Evolutionary conservation across 2,888 invertebrate species (phyloP).

Genomic region (Pyrrhosoma nymphula): DNA sequence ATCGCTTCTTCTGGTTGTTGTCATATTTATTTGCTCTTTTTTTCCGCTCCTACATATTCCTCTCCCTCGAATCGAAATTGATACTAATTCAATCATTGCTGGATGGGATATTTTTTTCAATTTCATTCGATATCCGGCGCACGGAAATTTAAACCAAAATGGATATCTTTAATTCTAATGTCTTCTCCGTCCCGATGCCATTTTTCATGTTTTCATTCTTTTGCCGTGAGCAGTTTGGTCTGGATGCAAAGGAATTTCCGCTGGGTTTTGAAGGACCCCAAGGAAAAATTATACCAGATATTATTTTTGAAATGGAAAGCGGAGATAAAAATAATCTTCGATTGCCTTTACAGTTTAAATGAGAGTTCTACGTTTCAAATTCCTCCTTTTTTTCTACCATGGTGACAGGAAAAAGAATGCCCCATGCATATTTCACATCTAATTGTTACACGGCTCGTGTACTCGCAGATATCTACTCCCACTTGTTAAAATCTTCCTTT

Average conservation of each 20-base stretch:
- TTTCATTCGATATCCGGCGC: not conserved
- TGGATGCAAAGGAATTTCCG: not conserved
- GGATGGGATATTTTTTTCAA: not conserved
- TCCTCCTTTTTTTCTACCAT: too few relatives aligned
- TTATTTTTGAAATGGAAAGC: too few relatives aligned
- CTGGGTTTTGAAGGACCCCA: not conserved
- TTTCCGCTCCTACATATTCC: not conserved
- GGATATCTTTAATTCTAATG: not conserved
- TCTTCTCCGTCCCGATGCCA: not conserved
- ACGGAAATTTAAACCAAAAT: not conserved
- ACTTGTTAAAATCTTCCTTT: too few relatives aligned
- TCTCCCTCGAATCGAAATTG: not conserved
- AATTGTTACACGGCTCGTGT: too few relatives aligned
- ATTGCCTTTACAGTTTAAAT: too few relatives aligned
- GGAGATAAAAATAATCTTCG: too few relatives aligned
- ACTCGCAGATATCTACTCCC: too few relatives aligned
- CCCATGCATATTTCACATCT: too few relatives aligned
- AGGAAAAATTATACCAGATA: not conserved
- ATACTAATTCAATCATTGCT: not conserved
- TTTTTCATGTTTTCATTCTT: not conserved
- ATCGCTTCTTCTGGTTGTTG: not conserved
- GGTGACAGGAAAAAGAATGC: too few relatives aligned
- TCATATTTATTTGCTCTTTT: not conserved
- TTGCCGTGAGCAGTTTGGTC: not conserved
- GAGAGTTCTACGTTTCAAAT: too few relatives aligned